These are phyloP conservation scores for Pammene fasciana DNA, from an alignment of 2,888 invertebrate species.

Conservation along the genomic window DNA sequence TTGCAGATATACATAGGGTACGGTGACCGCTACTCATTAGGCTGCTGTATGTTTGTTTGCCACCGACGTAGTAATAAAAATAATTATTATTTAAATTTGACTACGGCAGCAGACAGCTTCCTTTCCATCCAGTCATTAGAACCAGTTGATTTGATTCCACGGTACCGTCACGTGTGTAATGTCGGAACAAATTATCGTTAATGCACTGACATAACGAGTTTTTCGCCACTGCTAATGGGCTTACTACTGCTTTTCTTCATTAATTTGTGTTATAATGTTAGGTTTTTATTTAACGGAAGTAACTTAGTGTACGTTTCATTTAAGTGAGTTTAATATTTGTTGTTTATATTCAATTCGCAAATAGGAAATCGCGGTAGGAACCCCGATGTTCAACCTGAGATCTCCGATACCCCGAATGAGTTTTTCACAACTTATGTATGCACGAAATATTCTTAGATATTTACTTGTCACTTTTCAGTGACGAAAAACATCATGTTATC, in stretches of 20 bases:
- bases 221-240: constrained; percentile 19
- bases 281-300: neutral
- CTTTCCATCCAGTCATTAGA: constrained; percentile 12
- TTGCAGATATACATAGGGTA: no score
- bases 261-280: constrained; percentile 1
- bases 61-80: neutral
- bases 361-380: no score
- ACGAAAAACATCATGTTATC: no score
- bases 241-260: constrained; percentile 20
- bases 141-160: constrained; percentile 12
- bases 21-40: no score
- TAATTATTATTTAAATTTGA: neutral
- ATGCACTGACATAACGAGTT: constrained; percentile 23
- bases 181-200: constrained; percentile 23
- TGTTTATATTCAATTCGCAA: neutral
- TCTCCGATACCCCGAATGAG: no score
- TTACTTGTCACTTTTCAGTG: no score
- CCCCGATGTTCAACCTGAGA: no score
- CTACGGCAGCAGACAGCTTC: neutral
- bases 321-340: neutral
- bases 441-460: no score
- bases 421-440: no score
- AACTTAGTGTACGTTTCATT: neutral
- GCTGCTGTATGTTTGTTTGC: no score
- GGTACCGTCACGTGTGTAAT: constrained; percentile 26